A percentile compares a stretch with the other conserved stretches of the same genome.
Conservation (phyloP, 2,113 vertebrate genomes). For the Otocyon megalotis region DNA sequence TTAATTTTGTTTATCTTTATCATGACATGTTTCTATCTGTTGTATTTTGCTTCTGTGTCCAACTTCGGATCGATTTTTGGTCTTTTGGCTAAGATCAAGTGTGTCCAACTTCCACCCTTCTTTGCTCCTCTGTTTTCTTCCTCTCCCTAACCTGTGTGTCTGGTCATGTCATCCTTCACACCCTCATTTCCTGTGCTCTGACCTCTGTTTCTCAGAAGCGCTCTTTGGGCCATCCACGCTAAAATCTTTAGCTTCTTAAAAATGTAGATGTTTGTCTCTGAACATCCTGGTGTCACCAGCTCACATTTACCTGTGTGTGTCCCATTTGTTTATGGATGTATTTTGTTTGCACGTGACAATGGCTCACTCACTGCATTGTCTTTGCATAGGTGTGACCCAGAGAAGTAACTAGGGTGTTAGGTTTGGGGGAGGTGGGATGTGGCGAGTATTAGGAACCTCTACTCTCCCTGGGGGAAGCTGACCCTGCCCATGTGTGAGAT, state of each 20-base stretch:
- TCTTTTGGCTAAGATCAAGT: too few species aligned
- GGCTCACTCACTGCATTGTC: too few species aligned
- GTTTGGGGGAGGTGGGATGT: not conserved
- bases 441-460: too few species aligned
- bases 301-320: not conserved
- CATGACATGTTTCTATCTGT: not conserved
- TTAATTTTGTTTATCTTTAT: conserved; percentile 37
- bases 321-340: too few species aligned
- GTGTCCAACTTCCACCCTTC: too few species aligned
- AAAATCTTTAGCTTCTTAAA: not conserved
- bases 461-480: not conserved
- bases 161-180: too few species aligned
- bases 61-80: not conserved
- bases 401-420: rapidly evolving
- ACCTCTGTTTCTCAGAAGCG: not conserved
- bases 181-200: not conserved
- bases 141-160: rapidly evolving
- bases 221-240: rapidly evolving
- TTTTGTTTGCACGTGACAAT: not conserved
- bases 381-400: not conserved
- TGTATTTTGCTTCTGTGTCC: too few species aligned
- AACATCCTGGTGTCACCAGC: rapidly evolving
- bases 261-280: not conserved
- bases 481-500: too few species aligned
- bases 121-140: too few species aligned